Evolutionary conservation across 2,888 invertebrate genomes (phyloP).

Genomic region (Cremastinae sp.): DNA sequence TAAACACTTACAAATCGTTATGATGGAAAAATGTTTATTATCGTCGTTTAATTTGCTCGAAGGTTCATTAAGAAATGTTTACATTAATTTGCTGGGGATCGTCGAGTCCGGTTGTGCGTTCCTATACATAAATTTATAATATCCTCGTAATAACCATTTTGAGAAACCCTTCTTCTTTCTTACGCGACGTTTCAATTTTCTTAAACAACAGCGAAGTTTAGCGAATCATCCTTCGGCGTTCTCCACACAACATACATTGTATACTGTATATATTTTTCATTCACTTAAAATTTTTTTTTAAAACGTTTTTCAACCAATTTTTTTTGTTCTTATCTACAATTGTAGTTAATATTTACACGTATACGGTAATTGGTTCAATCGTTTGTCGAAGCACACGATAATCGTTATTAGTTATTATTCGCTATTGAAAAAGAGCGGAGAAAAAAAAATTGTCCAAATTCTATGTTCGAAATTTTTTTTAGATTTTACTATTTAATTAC

Average conservation of each 20-base stretch:
- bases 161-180: neutral
- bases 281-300: constrained; percentile 2
- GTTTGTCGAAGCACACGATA: constrained; percentile 18
- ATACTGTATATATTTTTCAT: constrained; percentile 12
- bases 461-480: constrained; percentile 23
- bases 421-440: constrained; percentile 22
- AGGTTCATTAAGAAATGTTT: constrained; percentile 56
- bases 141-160: neutral
- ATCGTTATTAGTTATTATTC: neutral
- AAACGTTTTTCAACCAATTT: constrained; percentile 37
- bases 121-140: constrained; percentile 37
- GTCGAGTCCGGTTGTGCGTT: constrained; percentile 54
- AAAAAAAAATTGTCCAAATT: constrained; percentile 21
- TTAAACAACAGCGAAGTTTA: neutral
- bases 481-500: too few species aligned
- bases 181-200: neutral
- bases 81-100: constrained; percentile 52
- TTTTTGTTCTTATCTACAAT: constrained; percentile 52
- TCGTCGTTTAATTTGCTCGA: constrained; percentile 63
- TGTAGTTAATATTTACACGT: constrained; percentile 67
- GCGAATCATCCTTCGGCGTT: neutral
- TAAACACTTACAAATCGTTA: constrained; percentile 35
- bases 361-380: constrained; percentile 66
- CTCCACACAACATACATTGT: too few species aligned
- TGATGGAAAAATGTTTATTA: constrained; percentile 59